Evolutionary conservation across 1,140 invertebrate genomes (phyloP).

Genomic region (Drosophila arawakana): DNA sequence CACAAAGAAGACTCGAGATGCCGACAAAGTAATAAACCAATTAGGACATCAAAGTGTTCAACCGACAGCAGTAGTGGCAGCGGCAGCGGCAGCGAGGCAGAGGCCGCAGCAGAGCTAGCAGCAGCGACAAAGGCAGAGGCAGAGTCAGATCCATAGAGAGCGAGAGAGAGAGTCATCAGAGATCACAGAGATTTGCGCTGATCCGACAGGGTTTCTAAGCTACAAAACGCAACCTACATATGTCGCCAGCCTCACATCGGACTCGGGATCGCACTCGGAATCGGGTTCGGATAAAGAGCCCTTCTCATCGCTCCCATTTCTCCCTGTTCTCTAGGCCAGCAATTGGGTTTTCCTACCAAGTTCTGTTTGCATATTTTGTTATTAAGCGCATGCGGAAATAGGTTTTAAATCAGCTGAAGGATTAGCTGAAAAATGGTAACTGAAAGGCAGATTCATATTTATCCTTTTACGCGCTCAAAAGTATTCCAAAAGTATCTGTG

Average conservation of each 20-base stretch:
- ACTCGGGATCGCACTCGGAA: background rate
- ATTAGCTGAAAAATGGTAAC: conserved; percentile 16
- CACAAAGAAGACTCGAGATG: conserved; percentile 76
- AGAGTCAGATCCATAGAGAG: conserved; percentile 31
- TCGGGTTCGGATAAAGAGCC: background rate
- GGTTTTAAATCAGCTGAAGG: background rate
- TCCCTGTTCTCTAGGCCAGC: conserved; percentile 12
- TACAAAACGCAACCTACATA: conserved; percentile 77
- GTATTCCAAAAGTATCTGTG: background rate
- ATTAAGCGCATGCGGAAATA: conserved; percentile 26
- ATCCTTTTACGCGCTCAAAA: too few relatives aligned
- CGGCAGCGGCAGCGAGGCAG: conserved; percentile 15
- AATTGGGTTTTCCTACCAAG: conserved; percentile 18
- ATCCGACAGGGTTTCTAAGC: conserved; percentile 79
- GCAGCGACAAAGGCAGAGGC: conserved; percentile 17
- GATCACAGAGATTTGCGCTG: conserved; percentile 79
- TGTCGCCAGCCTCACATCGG: conserved; percentile 55
- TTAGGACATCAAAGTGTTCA: conserved; percentile 83
- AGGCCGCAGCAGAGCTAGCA: conserved; percentile 11
- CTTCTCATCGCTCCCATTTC: background rate
- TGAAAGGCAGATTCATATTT: background rate
- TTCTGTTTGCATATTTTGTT: background rate
- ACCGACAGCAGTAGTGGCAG: conserved; percentile 71
- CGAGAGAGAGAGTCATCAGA: conserved; percentile 38
- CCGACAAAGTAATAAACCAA: conserved; percentile 83